A percentile compares a stretch with the other conserved stretches of the same genome.
phyloP scores from a whole-genome alignment of 2,888 invertebrate genomes.

The Hermaeophaga mercurialis region DNA sequence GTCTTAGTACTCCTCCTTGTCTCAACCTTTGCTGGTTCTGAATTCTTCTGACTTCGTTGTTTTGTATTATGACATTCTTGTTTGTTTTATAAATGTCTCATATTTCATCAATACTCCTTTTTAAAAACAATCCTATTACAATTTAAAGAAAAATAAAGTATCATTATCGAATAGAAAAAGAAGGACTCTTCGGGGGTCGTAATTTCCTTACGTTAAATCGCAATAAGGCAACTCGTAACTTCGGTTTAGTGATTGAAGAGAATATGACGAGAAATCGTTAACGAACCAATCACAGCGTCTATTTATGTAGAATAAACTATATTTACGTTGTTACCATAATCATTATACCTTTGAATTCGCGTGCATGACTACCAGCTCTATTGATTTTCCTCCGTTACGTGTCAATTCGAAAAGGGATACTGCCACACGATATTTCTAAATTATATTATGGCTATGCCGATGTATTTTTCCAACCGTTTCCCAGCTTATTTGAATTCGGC shows the following conservation, averaged over 20 bases:
- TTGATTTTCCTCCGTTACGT: slow-evolving; percentile 44
- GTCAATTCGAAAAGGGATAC: slow-evolving; percentile 43
- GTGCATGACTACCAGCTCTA: slow-evolving; percentile 41
- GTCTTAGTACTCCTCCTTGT: no score
- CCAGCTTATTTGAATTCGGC: slow-evolving; percentile 20
- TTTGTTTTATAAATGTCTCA: no score
- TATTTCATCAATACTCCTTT: no score
- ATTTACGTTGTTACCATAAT: slow-evolving; percentile 37
- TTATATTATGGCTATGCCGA: slow-evolving; percentile 34
- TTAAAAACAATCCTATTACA: no score
- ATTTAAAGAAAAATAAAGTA: no score
- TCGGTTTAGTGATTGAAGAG: slow-evolving; percentile 26
- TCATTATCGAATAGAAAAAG: no score
- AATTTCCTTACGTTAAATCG: no score
- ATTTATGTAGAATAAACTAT: slow-evolving; percentile 36
- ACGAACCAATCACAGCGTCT: slow-evolving; percentile 34
- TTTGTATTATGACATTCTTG: no score
- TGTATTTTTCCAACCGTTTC: slow-evolving; percentile 18
- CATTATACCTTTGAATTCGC: slow-evolving; percentile 36
- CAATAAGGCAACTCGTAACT: no score
- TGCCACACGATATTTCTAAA: slow-evolving; percentile 42
- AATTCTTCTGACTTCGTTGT: no score
- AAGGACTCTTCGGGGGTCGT: no score
- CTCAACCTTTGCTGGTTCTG: no score
- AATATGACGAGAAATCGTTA: slow-evolving; percentile 33